These are phyloP conservation scores for Amiota mariae DNA, from an alignment of 2,888 invertebrate genomes.

Conservation along the genomic window DNA sequence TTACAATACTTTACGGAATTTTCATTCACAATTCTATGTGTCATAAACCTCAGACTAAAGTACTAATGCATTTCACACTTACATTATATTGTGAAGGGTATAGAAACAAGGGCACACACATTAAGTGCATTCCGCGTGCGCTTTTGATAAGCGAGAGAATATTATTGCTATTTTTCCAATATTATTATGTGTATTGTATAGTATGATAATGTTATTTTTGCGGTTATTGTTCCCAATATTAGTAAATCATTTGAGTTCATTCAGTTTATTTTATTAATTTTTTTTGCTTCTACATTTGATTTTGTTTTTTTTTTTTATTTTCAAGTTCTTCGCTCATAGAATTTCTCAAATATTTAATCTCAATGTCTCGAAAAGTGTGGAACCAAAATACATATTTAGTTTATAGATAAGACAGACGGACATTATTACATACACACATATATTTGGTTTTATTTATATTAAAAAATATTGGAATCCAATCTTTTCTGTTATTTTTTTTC, in stretches of 20 bases:
- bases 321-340: constrained; percentile 32
- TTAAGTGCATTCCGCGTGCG: not conserved
- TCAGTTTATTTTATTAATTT: constrained; percentile 28
- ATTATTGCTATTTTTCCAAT: not conserved
- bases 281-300: constrained; percentile 29
- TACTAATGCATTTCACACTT: not conserved
- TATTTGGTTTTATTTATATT: too few species aligned
- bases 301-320: constrained; percentile 33
- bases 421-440: too few species aligned
- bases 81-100: not conserved
- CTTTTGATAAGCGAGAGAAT: not conserved
- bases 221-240: constrained; percentile 7
- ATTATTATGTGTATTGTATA: too few species aligned
- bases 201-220: not conserved
- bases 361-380: too few species aligned
- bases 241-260: not conserved
- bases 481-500: too few species aligned
- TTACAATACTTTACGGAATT: not conserved
- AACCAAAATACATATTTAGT: too few species aligned
- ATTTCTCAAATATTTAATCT: too few species aligned
- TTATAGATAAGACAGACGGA: too few species aligned
- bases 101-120: not conserved
- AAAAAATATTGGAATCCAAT: too few species aligned
- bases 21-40: not conserved
- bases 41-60: not conserved